phyloP scores from a whole-genome alignment of 1,140 invertebrate genomes.

The Hirudo medicinalis region DNA sequence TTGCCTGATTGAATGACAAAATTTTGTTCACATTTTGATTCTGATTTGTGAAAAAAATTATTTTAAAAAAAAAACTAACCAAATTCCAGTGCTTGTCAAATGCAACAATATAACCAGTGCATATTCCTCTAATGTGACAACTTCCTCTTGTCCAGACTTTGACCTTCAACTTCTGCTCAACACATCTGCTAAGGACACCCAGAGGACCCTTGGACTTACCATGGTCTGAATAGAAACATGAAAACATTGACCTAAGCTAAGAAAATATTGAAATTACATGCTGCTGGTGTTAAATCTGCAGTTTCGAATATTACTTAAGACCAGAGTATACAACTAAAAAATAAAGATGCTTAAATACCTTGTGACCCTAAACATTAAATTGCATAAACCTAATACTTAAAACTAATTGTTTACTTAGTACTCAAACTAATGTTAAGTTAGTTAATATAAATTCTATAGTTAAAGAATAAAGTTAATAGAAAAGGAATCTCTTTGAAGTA shows the following conservation, averaged over 20 bases:
- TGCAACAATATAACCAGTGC: slow-evolving; percentile 64
- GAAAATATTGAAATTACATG: too few relatives aligned
- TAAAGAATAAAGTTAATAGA: too few relatives aligned
- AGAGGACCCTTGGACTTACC: slow-evolving; percentile 31
- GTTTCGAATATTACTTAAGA: too few relatives aligned
- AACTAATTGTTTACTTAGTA: too few relatives aligned
- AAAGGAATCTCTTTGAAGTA: too few relatives aligned
- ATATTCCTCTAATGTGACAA: slow-evolving; percentile 55
- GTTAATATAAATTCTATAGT: too few relatives aligned
- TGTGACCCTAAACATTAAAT: too few relatives aligned
- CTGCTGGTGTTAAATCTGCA: too few relatives aligned
- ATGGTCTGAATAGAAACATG: too few relatives aligned
- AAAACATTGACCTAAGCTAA: too few relatives aligned
- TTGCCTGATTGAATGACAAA: slow-evolving; percentile 40
- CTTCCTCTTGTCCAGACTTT: slow-evolving; percentile 43
- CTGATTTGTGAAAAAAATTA: neutral
- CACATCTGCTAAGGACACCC: slow-evolving; percentile 31
- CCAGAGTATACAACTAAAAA: neutral
- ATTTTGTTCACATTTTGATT: neutral
- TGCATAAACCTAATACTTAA: too few relatives aligned
- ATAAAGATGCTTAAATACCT: neutral
- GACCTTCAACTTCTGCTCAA: slow-evolving; percentile 32
- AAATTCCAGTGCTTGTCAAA: slow-evolving; percentile 94
- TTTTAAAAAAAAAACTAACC: slow-evolving; percentile 25
- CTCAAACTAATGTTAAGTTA: too few relatives aligned